Percentiles rank a stretch among this genome's conserved stretches.
These are phyloP conservation scores for Cassiopea xamachana DNA, from an alignment of 30 jellyfish, hydroid and myxozoan species.

Conservation along the genomic window DNA sequence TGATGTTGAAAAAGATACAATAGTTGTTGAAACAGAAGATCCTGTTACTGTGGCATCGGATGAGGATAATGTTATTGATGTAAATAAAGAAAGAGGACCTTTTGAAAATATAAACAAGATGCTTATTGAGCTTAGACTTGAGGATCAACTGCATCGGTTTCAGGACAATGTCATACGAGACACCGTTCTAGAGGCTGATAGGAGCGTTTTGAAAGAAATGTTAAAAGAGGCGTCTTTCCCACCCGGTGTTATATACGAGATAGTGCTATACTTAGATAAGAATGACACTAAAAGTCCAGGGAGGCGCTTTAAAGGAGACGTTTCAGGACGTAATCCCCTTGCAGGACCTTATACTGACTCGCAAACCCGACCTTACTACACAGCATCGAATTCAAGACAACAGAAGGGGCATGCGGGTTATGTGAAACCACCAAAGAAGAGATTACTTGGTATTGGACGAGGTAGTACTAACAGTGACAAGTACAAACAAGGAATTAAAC, in stretches of 20 bases:
- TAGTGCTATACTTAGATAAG: constrained; percentile 12
- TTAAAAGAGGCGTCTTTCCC: constrained; percentile 60
- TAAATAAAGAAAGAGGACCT: constrained; percentile 8
- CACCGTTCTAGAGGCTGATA: constrained; percentile 45
- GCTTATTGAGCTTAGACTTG: constrained; percentile 40
- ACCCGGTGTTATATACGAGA: constrained; percentile 58
- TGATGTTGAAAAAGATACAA: constrained; percentile 12
- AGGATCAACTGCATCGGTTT: constrained; percentile 44
- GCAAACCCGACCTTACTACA: background rate
- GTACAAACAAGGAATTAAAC: background rate
- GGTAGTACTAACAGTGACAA: constrained; percentile 6
- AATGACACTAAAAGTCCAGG: background rate
- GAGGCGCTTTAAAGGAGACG: background rate
- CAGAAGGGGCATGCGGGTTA: background rate
- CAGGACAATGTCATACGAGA: constrained; percentile 55
- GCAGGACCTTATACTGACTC: background rate
- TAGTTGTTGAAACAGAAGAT: background rate
- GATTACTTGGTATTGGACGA: constrained; percentile 34
- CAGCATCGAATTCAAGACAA: background rate
- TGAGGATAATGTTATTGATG: background rate
- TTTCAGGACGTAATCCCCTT: background rate
- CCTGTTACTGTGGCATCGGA: background rate
- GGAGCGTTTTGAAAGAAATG: constrained; percentile 12
- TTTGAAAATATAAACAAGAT: constrained; percentile 9
- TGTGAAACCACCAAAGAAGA: background rate